Conservation (phyloP, 2,888 invertebrate species). For the Philereme vetulata region DNA sequence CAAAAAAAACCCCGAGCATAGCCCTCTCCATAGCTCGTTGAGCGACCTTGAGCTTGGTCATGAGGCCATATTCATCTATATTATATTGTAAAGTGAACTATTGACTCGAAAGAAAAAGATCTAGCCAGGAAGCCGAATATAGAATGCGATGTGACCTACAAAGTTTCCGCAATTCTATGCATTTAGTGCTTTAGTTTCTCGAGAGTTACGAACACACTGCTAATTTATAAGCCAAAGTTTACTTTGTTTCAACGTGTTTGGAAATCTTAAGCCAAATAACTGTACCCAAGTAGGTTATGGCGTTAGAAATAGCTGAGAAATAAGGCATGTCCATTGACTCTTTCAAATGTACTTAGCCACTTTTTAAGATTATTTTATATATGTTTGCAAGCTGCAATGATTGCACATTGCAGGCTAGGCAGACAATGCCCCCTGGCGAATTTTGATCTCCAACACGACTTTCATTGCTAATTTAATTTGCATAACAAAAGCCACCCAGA, state of each 20-base stretch:
- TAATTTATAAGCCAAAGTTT: neutral
- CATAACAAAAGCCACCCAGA: slow-evolving; percentile 45
- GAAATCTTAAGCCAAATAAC: neutral
- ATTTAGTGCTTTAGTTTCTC: neutral
- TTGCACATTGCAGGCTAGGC: neutral
- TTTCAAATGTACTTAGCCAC: neutral
- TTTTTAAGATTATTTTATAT: neutral
- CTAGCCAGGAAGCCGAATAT: too few species aligned
- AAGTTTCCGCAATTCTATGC: neutral
- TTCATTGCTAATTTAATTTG: slow-evolving; percentile 31
- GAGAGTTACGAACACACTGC: neutral
- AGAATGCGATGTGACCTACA: neutral
- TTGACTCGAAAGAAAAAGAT: too few species aligned
- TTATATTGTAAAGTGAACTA: too few species aligned
- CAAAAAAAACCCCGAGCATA: too few species aligned
- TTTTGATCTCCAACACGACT: slow-evolving; percentile 4
- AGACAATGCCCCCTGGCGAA: slow-evolving; percentile 26
- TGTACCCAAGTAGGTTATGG: neutral
- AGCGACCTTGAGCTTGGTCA: too few species aligned
- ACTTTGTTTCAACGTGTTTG: neutral
- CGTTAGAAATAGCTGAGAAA: neutral
- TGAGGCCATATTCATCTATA: too few species aligned
- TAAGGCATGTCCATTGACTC: neutral
- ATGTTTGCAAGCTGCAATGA: neutral
- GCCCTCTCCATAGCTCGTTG: too few species aligned